Evolutionary conservation across 2,888 invertebrate genomes (phyloP).

Genomic region (Ephialtes manifestator): DNA sequence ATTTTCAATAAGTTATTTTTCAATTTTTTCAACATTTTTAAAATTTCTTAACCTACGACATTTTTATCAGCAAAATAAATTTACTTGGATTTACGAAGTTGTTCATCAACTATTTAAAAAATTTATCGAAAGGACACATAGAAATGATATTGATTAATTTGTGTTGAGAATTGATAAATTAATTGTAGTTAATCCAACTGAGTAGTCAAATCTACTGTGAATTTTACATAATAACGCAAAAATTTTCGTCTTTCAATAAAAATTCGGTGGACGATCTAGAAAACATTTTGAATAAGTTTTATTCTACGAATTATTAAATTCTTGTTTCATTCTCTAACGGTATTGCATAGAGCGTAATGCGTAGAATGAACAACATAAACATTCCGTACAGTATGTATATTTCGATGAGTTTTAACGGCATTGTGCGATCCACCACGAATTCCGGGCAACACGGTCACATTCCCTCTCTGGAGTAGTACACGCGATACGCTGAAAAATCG

Average conservation of each 20-base stretch:
- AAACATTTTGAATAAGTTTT: neutral
- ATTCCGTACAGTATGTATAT: slow-evolving; percentile 58
- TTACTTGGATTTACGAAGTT: too few species aligned
- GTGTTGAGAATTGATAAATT: neutral
- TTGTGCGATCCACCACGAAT: slow-evolving; percentile 39
- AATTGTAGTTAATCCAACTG: neutral
- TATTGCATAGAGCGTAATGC: neutral
- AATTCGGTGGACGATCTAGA: neutral
- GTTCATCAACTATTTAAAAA: too few species aligned
- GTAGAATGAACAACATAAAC: slow-evolving; percentile 52
- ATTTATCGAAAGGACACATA: too few species aligned
- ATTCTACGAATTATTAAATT: neutral
- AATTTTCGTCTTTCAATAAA: neutral
- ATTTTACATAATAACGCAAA: neutral
- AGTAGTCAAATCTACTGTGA: neutral
- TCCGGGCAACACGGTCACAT: slow-evolving; percentile 33
- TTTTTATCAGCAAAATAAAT: too few species aligned
- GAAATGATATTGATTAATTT: neutral
- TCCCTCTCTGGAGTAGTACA: slow-evolving; percentile 41
- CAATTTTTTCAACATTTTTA: neutral
- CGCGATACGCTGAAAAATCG: slow-evolving; percentile 79
- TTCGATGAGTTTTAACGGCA: slow-evolving; percentile 43
- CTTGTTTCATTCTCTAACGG: neutral
- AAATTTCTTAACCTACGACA: too few species aligned
- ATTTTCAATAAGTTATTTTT: neutral